phyloP scores from a whole-genome alignment of 2,797 vertebrate genomes.

The Acridotheres tristis region DNA sequence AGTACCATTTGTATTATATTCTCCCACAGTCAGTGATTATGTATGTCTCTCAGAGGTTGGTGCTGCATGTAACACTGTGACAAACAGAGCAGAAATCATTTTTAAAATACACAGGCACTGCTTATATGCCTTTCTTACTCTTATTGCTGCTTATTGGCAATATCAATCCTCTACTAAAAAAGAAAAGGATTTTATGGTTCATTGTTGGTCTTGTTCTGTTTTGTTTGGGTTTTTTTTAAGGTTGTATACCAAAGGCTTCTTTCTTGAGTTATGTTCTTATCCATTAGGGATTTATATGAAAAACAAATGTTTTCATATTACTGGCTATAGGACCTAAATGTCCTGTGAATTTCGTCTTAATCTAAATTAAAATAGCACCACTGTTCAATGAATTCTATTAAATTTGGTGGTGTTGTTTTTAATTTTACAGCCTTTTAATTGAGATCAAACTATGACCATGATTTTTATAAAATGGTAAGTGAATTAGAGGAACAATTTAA shows the following conservation, averaged over 20 bases:
- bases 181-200: background rate
- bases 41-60: background rate
- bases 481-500: background rate
- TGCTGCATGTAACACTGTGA: background rate
- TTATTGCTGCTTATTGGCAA: background rate
- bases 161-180: background rate
- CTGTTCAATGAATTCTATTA: background rate
- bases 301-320: background rate
- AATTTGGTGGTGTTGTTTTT: background rate
- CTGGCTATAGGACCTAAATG: background rate
- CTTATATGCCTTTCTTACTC: background rate
- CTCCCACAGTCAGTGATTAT: background rate
- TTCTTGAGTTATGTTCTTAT: background rate
- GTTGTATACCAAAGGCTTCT: background rate
- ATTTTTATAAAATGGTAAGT: background rate
- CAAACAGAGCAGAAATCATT: constrained; percentile 45
- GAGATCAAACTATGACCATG: background rate
- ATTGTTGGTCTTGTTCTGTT: background rate
- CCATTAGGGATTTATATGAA: background rate
- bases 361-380: background rate
- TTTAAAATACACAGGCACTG: background rate
- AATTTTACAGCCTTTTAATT: background rate
- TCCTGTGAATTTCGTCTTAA: background rate
- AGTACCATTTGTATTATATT: background rate
- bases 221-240: background rate